Evolutionary conservation across 2,797 vertebrate species (phyloP), one percentile per base, ranked within the genome.

Genomic region (Cirrhinus molitorella): DNA sequence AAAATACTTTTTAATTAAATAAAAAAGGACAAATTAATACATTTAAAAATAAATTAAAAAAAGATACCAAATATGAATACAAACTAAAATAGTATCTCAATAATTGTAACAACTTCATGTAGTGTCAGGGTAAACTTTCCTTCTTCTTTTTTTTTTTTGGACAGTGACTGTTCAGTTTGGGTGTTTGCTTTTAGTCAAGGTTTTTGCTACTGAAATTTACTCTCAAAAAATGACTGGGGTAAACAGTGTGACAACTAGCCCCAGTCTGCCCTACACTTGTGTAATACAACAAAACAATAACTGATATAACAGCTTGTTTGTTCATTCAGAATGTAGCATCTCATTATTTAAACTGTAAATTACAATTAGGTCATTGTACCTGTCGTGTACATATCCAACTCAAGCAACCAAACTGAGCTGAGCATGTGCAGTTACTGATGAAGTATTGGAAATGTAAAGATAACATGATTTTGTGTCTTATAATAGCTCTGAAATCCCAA

Each of bases 401-500:
- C 13, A 25, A 57, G n/a, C 31, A 37, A 1, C 1, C 11, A 8
- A 59, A 59, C 2, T 57, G 2, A 43, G 59, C 5, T 78, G 40
- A 45, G 57, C 43, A 31, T 2, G 23, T 21, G 57, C 59, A 49
- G 43, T 37, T 47, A 37, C 28, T 31, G 25, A 67, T 37, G 61
- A 49, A 37, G 45, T 34, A 19, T 8, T 61, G 34, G 9, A 37
- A 51, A 40, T 53, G 12, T 49, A 40, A 45, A 61, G 23, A 53
- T 68, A 55, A 53, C 21, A 13, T 19, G 21, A 53, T 47, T 67
- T 17, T 19, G 5, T 2, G 0, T 37, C 78, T 80, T 37, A 40
- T 55, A 43, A 37, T 68, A 55, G 45, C 63, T 53, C 31, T 79
- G 23, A 57, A 57, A 80, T 40, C 43, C 57, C 40, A 78, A 25